Evolutionary conservation across 1,140 invertebrate genomes (phyloP), one percentile per base, ranked within the genome.

Genomic region (Mya arenaria): DNA sequence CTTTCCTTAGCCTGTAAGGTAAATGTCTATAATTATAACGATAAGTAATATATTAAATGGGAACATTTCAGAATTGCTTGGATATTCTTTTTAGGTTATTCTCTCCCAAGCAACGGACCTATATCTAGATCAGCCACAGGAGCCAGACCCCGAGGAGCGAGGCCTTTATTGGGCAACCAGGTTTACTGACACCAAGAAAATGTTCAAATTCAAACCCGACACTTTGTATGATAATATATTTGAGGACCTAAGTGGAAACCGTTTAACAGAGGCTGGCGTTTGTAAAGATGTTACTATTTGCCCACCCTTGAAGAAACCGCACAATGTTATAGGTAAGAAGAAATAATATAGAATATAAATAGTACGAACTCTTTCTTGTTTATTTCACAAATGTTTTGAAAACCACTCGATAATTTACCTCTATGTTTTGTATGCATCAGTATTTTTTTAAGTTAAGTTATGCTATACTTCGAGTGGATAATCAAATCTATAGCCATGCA

Each of bases 71-170:
- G n/a, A n/a, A n/a, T n/a, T 36, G 1, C n/a, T 17, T 5, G 32
- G 4, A 34, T 36, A 15, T 52, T 8, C 17, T 23, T 73, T 39
- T 32, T 75, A 89, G 87, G 87, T 89, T 30, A 71, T 89, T 19
- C 52, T 89, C 39, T 48, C 83, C 8, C 86, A 86, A 25, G 87
- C 87, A 6, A 89, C 87, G 1, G 80, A 88, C 75, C 71, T 87
- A 3, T 89, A 88, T 62, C 82, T 88, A 30, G 87, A 89, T 66
- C 87, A 89, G 19, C 85, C 87, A 10, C 80, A 87, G 32, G 87
- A 89, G 44, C 85, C 86, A 15, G 84, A 89, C 73, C 87, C 86
- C 0, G 81, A 88, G 32, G 87, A 89, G 28, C 79, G 86, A 19
- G 86, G 86, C 30, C 56, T 83, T 15, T 85, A 86, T 62, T 87